Base-by-base conservation (phyloP, 2,888 invertebrate genomes). In the Nomada goodeniana region DNA sequence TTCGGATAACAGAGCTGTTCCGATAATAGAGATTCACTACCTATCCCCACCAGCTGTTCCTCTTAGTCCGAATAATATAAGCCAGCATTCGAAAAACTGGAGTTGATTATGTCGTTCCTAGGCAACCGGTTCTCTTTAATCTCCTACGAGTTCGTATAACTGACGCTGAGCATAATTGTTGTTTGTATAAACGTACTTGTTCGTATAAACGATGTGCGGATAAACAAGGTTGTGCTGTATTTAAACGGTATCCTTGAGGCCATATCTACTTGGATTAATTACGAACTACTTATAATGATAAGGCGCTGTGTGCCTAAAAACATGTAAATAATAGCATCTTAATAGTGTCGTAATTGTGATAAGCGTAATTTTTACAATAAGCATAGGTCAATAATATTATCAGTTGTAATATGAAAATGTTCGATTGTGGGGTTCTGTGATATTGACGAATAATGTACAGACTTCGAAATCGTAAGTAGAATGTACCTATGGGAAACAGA, bases 351-450 rank as follows among this genome's bases (percentile, higher is more conserved):
- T 53, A 50, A 69, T 65, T 79, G 65, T 67, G 60, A 69, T 69
- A 69, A 61, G 36, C 11, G 50, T 47, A 9, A 18, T 20, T 59
- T 47, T 23, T 44, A 29, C 15, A 11, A 18, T 13, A 77, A 64
- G 42, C 2, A 13, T 18, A 60, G 10, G 11, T 18, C 26, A 23
- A 64, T 60, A 18, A 5, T 29, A 47, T 26, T 10, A 29, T 23
- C 44, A 63, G 26, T 23, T 65, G 52, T 52, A 65, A 47, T 63
- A 36, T 52, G 44, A 68, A 50, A 68, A 76, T 52, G 29, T 71
- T 76, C 20, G 52, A 61, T 67, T 20, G 50, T 18, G 76, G 57
- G 50, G 64, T 80, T 76, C 52, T 81, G 81, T 81, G 81, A 82
- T 82, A 80, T 65, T n/a, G n/a, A 42, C 4, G 26, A 81, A 20